Evolutionary conservation across 2,797 vertebrate species (phyloP), one percentile per base, ranked within the genome.

Genomic region (Tangara arthus): DNA sequence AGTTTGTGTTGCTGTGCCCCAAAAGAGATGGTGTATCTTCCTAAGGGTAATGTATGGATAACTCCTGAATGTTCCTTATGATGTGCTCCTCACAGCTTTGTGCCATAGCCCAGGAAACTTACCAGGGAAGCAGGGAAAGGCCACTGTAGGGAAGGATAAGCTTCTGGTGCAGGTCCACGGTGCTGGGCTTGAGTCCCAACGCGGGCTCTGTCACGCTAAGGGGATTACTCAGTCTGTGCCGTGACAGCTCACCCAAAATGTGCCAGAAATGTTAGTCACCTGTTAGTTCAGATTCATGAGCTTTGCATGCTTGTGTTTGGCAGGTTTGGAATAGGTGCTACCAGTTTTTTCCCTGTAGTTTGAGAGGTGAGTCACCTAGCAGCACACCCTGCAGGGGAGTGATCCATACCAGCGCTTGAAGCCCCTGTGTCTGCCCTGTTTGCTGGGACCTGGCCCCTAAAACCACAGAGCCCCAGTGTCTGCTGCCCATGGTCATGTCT

Each of bases 171-270:
- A 61, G 39, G 26, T 39, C 16, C 26, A 1, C n/a, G 11, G 2
- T 28, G 20, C 24, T 57, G 76, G 79, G 85, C 71, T 27, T 17
- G 35, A 16, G 15, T 91, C 79, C 91, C 87, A 85, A 0, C 2
- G 3, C 0, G 0, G 37, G 4, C 42, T 37, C 12, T 78, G 68
- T 87, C 57, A 47, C 0, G 2, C 56, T 44, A 22, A 72, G 52
- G 71, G 56, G 52, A 39, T 92, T 37, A 49, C 18, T 72, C 15
- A 6, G 56, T 39, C 47, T 80, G 78, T 56, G 71, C 53, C 2
- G 0, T n/a, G 52, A 44, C 68, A 42, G 71, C 60, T 91, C 52
- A 6, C 79, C 28, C 39, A 28, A 63, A 70, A 59, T 2, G 34
- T 30, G 39, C 39, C 2, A 1, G 72, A 77, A 91, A 47, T 44